phyloP scores from a whole-genome alignment of 2,797 vertebrate genomes.

The Fratercula arctica region DNA sequence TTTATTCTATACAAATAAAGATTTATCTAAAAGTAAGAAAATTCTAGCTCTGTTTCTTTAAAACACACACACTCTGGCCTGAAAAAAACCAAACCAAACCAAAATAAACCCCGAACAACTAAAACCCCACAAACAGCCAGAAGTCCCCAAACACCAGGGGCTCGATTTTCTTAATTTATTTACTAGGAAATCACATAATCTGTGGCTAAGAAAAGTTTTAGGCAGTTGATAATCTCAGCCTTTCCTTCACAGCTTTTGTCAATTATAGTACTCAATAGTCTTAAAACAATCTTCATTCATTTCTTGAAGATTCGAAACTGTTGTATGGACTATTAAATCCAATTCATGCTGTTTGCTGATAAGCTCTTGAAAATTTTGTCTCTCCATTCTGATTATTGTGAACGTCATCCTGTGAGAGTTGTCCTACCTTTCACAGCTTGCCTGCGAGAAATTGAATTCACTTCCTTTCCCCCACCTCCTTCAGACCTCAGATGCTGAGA shows the following conservation, averaged over 20 bases:
- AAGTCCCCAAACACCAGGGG: background rate
- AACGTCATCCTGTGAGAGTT: background rate
- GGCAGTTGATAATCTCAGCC: background rate
- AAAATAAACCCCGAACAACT: background rate
- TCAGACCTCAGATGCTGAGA: conserved; percentile 55
- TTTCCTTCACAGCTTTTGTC: background rate
- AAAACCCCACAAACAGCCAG: background rate
- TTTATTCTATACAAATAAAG: background rate
- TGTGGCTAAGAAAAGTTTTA: background rate
- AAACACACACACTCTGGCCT: background rate
- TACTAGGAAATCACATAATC: background rate
- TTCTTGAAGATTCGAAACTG: background rate
- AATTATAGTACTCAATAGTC: background rate
- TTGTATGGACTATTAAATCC: background rate
- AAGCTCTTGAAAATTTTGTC: background rate
- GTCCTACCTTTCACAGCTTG: background rate
- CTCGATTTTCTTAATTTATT: background rate
- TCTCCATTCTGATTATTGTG: background rate
- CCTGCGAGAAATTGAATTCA: background rate
- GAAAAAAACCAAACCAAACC: background rate
- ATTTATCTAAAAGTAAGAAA: background rate
- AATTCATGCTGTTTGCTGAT: background rate
- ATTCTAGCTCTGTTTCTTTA: background rate
- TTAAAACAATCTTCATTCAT: background rate
- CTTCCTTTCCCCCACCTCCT: background rate